phyloP scores from a whole-genome alignment of 2,113 vertebrate genomes.

The Protobothrops flavoviridis region DNA sequence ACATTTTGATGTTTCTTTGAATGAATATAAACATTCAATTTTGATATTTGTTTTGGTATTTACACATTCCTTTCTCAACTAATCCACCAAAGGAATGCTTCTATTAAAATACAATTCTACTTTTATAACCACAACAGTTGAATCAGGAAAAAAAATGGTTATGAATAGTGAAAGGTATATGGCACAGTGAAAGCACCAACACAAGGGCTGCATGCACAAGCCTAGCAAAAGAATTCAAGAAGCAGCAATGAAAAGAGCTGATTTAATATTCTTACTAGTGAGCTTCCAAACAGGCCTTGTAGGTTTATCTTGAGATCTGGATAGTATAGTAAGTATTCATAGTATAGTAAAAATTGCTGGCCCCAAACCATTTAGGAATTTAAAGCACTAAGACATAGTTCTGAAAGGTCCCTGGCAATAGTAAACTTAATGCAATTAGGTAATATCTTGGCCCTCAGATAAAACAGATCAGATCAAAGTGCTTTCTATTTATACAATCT shows the following conservation, averaged over 20 bases:
- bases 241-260: not conserved
- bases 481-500: not conserved
- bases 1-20: not conserved
- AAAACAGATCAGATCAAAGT: not conserved
- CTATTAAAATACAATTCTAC: not conserved
- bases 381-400: not conserved
- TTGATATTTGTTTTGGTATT: not conserved
- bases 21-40: not conserved
- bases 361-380: not conserved
- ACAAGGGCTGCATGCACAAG: not conserved
- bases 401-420: not conserved
- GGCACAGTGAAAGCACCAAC: not conserved
- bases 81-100: not conserved
- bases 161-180: not conserved
- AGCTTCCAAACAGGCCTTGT: not conserved
- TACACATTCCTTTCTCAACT: not conserved
- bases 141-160: not conserved
- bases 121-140: not conserved
- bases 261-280: not conserved
- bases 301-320: not conserved
- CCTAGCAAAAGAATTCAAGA: not conserved
- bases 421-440: not conserved
- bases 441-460: not conserved
- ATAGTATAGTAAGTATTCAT: not conserved
- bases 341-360: not conserved